phyloP scores from a whole-genome alignment of 92 coral and sea anemone species.

The Epizoanthus ramosus region DNA sequence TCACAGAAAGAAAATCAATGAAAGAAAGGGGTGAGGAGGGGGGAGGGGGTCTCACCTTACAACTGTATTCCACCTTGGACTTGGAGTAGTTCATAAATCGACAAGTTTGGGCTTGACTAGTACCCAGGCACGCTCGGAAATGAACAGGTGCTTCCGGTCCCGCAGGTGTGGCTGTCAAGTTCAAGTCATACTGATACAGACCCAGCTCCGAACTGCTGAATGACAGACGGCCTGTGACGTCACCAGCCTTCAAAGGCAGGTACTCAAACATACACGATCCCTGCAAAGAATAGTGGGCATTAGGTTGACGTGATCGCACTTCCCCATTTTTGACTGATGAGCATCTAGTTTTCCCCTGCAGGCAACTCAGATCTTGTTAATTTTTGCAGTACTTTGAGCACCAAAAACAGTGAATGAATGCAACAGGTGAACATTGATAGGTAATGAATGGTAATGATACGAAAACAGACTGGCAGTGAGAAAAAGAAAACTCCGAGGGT shows the following conservation, averaged over 20 bases:
- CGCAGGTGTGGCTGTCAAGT: conserved; percentile 90
- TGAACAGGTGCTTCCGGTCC: conserved; percentile 98
- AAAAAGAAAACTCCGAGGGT: too few relatives aligned
- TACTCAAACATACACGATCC: conserved; percentile 98
- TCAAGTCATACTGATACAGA: conserved; percentile 89
- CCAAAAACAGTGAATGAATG: too few relatives aligned
- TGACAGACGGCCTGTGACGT: conserved; percentile 83
- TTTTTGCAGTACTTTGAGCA: too few relatives aligned
- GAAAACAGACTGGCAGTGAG: too few relatives aligned
- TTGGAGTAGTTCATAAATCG: conserved; percentile 94
- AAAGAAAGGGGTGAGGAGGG: neutral
- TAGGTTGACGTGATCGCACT: neutral
- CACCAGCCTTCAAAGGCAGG: conserved; percentile 97
- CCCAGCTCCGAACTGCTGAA: conserved; percentile 96
- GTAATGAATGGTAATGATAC: too few relatives aligned
- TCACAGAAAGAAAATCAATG: too few relatives aligned
- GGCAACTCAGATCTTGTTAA: too few relatives aligned
- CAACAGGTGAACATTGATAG: too few relatives aligned
- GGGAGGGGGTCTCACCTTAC: conserved; percentile 71
- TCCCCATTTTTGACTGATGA: too few relatives aligned
- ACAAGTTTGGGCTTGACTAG: conserved; percentile 88
- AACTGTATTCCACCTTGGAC: conserved; percentile 92
- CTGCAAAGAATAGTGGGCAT: conserved; percentile 43
- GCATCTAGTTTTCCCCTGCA: too few relatives aligned
- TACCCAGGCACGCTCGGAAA: conserved; percentile 94